Evolutionary conservation across 2,888 invertebrate genomes (phyloP), one percentile per base, ranked within the genome.

Genomic region (Aporophyla nigra): DNA sequence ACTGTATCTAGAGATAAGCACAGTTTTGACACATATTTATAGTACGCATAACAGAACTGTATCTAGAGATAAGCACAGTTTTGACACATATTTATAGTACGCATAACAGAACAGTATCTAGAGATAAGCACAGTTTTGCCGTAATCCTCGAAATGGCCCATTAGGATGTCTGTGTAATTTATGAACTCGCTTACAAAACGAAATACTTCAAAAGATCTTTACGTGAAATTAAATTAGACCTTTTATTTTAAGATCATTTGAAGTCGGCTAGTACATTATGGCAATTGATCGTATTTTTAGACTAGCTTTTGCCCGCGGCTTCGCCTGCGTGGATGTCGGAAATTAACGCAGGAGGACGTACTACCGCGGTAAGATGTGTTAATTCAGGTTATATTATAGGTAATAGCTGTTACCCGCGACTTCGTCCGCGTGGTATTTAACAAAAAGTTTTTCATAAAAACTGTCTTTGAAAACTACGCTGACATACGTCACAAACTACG

Each of bases 81-180:
- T n/a, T 61, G 19, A 24, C 21, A 27, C 24, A 33, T 63, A 40
- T 65, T 16, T 54, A 59, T 46, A 46, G 54, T n/a, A n/a, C n/a
- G n/a, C 43, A 40, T n/a, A 59, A 46, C 33, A n/a, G n/a, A n/a
- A n/a, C n/a, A 27, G n/a, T 68, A 63, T 46, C 59, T 43, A 54
- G 61, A 49, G 33, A 73, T 73, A 53, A 82, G 40, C 68, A 66
- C 40, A 82, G 77, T 59, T 54, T 54, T 40, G 14, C 63, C 49
- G 70, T 63, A 68, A 76, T 76, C 72, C 77, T 9, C 27, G 1
- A 33, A 82, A 85, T 77, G 72, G 70, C 21, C 83, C 86, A 73
- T 85, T 77, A 73, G 43, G 70, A 43, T 54, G 54, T 54, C 67
- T n/a, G 53, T 24, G 56, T 68, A 82, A 73, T 82, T 61, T 82